Evolutionary conservation across 2,797 vertebrate species (phyloP).

Genomic region (Sebastes melanostomus): DNA sequence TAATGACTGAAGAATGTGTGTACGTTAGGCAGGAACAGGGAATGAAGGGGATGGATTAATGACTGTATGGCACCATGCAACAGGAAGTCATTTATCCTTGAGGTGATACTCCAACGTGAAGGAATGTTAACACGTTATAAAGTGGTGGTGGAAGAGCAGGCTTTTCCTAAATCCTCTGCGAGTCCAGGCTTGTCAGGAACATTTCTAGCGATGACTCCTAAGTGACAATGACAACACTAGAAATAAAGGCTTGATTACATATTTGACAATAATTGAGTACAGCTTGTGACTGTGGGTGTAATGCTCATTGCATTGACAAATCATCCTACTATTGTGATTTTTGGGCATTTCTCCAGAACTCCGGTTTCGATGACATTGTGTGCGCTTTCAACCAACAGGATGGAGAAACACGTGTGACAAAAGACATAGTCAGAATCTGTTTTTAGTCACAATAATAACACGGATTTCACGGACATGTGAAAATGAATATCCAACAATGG

Average conservation of each 20-base stretch:
- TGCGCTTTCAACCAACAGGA: constrained; percentile 4
- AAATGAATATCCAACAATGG: neutral
- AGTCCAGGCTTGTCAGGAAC: constrained; percentile 65
- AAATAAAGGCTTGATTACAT: constrained; percentile 39
- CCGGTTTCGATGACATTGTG: constrained; percentile 46
- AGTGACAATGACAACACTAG: constrained; percentile 71
- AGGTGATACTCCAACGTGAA: constrained; percentile 56
- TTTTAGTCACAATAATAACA: neutral
- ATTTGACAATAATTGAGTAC: neutral
- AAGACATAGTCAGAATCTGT: neutral
- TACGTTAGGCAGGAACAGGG: constrained; percentile 69
- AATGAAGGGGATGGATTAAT: constrained; percentile 53
- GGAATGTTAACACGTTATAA: constrained; percentile 74
- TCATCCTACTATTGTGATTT: constrained; percentile 8
- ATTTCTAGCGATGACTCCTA: constrained; percentile 45
- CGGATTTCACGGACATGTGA: neutral
- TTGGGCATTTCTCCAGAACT: constrained; percentile 35
- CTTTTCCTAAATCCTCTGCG: constrained; percentile 75
- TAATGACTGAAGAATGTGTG: constrained; percentile 75
- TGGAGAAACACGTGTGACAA: neutral
- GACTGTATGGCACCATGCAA: constrained; percentile 12
- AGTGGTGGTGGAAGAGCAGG: constrained; percentile 69
- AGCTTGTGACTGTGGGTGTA: constrained; percentile 9
- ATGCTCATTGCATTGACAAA: constrained; percentile 6
- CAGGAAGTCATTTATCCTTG: constrained; percentile 59